Evolutionary conservation across 2,888 invertebrate species (phyloP).

Genomic region (Spodoptera picta): DNA sequence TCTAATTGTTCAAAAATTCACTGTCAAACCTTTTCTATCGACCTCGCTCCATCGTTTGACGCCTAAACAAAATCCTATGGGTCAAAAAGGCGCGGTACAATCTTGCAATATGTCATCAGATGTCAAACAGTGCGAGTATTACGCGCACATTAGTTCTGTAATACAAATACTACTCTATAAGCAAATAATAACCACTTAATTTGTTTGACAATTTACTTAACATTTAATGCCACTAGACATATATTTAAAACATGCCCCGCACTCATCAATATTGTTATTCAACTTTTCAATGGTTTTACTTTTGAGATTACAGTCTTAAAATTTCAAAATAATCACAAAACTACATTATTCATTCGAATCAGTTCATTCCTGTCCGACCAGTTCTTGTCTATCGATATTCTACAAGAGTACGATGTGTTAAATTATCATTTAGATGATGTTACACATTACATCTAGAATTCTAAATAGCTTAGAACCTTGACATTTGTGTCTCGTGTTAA

Average conservation of each 20-base stretch:
- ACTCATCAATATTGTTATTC: no score
- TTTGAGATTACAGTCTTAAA: no score
- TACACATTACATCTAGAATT: constrained; percentile 37
- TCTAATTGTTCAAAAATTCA: no score
- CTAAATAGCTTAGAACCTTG: constrained; percentile 51
- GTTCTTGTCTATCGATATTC: not conserved
- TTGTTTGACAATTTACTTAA: not conserved
- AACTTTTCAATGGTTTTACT: no score
- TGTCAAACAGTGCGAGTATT: constrained; percentile 4
- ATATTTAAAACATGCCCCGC: no score
- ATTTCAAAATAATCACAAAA: no score
- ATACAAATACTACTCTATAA: constrained; percentile 13
- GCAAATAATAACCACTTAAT: constrained; percentile 6
- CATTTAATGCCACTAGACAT: not conserved
- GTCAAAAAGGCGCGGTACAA: constrained; percentile 26
- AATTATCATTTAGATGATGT: constrained; percentile 43
- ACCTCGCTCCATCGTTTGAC: constrained; percentile 11
- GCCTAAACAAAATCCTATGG: not conserved
- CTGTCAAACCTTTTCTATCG: constrained; percentile 14
- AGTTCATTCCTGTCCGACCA: not conserved
- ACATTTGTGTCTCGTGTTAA: constrained; percentile 54
- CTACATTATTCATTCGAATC: no score
- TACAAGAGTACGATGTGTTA: constrained; percentile 5
- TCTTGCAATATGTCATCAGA: constrained; percentile 29
- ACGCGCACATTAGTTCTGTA: constrained; percentile 15